Evolutionary conservation across 1,140 invertebrate genomes (phyloP), one percentile per base, ranked within the genome.

Genomic region (Schmidtea mediterranea): DNA sequence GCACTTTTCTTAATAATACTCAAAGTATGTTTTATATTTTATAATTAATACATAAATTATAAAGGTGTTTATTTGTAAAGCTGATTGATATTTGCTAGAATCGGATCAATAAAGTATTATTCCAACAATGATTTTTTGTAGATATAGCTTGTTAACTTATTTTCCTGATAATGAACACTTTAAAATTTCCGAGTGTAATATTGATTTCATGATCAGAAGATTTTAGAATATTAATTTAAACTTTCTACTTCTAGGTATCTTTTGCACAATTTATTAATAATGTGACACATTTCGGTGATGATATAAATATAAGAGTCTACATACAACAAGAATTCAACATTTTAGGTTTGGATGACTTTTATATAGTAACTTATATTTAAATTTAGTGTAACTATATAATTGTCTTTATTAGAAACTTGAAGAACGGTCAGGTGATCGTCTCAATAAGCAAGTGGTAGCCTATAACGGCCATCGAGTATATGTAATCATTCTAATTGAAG

Each of bases 391-490:
- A 39, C 2, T 37, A 19, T 21, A 10, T n/a, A 45, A 18, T 51
- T 22, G 40, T 39, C 54, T 39, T 52, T 52, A 54, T 19, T 54
- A 69, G 65, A 80, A 82, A 62, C 69, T 95, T 38, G 73, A 79
- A 24, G 72, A 82, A 52, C 89, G 82, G 16, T 89, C 94, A 68
- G 92, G 84, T 59, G 90, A 97, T 63, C 82, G 94, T 66, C 70
- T 98, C 23, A 64, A 75, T 64, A 74, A 78, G 40, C 87, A 95
- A 73, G 92, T 94, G 52, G 86, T 83, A 13, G 87, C 89, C 16
- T 97, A 95, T 66, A 64, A 92, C 49, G 89, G 95, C 67, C 95
- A 95, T 68, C 82, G 87, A 50, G 94, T 97, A 62, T 87, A 95
- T 68, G 87, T 97, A 26, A 81, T 80, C 2, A 80, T 82, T 19